Evolutionary conservation across 2,113 vertebrate genomes (phyloP).

Genomic region (Cyphomyrus discorhynchus): DNA sequence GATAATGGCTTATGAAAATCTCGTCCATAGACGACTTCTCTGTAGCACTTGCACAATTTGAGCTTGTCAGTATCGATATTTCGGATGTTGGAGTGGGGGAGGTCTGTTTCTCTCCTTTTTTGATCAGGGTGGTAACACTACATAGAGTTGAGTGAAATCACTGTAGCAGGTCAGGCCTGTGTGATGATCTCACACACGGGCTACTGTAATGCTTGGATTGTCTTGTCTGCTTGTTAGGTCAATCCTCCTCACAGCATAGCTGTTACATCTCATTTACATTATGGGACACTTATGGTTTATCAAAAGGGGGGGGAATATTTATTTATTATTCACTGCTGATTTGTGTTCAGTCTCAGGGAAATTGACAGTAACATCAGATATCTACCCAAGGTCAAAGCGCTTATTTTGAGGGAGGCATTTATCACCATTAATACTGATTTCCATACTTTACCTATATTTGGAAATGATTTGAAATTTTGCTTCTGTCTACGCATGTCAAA

Average conservation of each 20-base stretch:
- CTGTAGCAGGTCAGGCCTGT: background rate
- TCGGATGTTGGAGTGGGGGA: background rate
- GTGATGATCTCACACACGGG: background rate
- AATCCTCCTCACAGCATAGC: background rate
- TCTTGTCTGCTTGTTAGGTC: background rate
- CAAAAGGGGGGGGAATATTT: background rate
- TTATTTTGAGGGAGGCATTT: background rate
- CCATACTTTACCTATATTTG: background rate
- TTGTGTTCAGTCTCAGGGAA: background rate
- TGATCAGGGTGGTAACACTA: background rate
- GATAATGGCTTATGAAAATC: background rate
- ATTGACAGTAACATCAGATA: background rate
- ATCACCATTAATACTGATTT: background rate
- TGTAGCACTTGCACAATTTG: background rate
- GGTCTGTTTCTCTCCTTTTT: background rate
- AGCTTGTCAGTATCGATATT: background rate
- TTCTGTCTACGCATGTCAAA: background rate
- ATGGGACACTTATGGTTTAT: background rate
- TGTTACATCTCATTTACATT: background rate
- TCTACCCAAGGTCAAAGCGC: background rate
- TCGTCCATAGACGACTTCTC: background rate
- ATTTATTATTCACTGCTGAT: background rate
- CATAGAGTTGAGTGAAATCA: background rate
- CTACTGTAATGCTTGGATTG: background rate
- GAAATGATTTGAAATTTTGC: background rate